Evolutionary conservation across 2,888 invertebrate genomes (phyloP).

Genomic region (Allolobophora icterica): DNA sequence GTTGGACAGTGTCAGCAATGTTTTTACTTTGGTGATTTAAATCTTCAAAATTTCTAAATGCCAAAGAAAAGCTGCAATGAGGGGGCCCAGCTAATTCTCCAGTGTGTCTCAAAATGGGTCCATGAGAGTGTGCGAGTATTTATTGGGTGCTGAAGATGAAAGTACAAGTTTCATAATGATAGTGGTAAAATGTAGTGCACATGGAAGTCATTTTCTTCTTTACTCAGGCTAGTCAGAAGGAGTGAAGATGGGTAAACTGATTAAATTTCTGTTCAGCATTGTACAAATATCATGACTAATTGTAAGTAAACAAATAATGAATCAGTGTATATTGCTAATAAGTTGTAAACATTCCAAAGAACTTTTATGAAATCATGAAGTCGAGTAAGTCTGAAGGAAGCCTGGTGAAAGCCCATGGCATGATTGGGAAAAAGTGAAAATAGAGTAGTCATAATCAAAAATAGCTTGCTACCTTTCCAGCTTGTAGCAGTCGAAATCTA

Average conservation of each 20-base stretch:
- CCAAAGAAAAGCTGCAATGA: no score
- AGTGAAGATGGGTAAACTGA: not conserved
- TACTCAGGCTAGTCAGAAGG: not conserved
- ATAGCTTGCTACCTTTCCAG: not conserved
- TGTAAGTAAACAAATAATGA: not conserved
- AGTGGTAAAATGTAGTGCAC: no score
- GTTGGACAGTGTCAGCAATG: no score
- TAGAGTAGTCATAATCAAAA: not conserved
- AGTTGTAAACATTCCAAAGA: not conserved
- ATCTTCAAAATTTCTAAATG: no score
- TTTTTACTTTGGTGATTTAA: no score
- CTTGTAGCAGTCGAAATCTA: not conserved
- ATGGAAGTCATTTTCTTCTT: not conserved
- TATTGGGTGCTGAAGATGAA: no score
- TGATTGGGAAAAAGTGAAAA: not conserved
- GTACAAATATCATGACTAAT: not conserved
- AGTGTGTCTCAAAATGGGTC: no score
- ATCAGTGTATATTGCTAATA: not conserved
- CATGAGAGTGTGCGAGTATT: no score
- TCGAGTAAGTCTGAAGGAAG: not conserved
- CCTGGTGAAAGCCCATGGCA: not conserved
- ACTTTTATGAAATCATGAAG: not conserved
- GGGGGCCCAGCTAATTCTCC: no score
- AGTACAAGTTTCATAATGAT: no score
- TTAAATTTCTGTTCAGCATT: not conserved